Conservation (phyloP, 2,888 invertebrate species). For the Phyllotreta cruciferae region DNA sequence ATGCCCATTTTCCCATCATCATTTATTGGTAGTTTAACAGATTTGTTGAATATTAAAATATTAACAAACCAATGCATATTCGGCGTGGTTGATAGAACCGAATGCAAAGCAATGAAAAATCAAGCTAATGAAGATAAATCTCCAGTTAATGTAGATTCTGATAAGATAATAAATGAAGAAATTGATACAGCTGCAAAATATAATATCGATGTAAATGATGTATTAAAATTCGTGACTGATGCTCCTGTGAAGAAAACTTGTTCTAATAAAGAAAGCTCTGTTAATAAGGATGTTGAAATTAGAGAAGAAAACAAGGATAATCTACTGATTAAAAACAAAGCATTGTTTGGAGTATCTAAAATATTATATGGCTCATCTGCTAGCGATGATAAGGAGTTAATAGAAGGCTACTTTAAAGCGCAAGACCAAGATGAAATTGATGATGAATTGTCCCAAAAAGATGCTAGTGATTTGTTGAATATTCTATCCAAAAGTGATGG, state of each 20-base stretch:
- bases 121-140: slow-evolving; percentile 19
- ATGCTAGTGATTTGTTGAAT: slow-evolving; percentile 18
- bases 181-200: neutral
- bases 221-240: slow-evolving; percentile 23
- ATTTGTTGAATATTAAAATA: slow-evolving; percentile 51
- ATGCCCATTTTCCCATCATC: slow-evolving; percentile 61
- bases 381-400: slow-evolving; percentile 37
- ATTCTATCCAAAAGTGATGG: slow-evolving; percentile 12
- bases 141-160: neutral
- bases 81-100: slow-evolving; percentile 39
- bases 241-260: neutral
- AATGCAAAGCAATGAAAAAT: slow-evolving; percentile 15
- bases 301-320: slow-evolving; percentile 29
- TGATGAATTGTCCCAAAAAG: slow-evolving; percentile 18
- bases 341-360: slow-evolving; percentile 50
- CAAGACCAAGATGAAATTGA: slow-evolving; percentile 30
- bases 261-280: slow-evolving; percentile 25
- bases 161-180: too few relatives aligned
- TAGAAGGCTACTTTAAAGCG: slow-evolving; percentile 43
- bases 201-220: slow-evolving; percentile 16
- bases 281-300: slow-evolving; percentile 50
- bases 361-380: slow-evolving; percentile 32
- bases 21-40: slow-evolving; percentile 47
- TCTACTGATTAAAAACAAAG: slow-evolving; percentile 50
- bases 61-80: slow-evolving; percentile 47